These are phyloP conservation scores for Gymnocephalus cernua DNA, from an alignment of 2,113 vertebrate genomes.

Conservation along the genomic window DNA sequence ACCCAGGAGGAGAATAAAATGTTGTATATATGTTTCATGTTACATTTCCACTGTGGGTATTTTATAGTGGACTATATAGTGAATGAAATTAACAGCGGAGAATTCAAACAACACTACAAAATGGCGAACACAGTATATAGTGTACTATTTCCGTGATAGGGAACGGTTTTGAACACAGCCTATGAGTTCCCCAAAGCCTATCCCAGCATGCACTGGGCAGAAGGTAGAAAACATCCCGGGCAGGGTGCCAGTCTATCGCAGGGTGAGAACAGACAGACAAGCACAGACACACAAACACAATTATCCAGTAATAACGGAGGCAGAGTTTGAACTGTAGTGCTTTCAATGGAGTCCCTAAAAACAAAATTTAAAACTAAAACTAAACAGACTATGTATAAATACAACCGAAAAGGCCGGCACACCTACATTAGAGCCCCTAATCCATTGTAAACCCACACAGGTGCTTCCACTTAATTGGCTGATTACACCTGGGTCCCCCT, in stretches of 20 bases:
- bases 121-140: too few species aligned
- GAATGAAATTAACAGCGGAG: too few species aligned
- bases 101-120: too few species aligned
- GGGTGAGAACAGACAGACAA: conserved; percentile 36
- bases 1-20: too few species aligned
- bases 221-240: conserved; percentile 35
- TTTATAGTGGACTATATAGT: too few species aligned
- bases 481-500: conserved; percentile 2
- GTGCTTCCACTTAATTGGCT: conserved; percentile 31
- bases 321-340: conserved; percentile 23
- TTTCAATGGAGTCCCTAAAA: conserved; percentile 6
- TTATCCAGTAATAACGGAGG: not conserved
- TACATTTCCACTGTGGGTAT: too few species aligned
- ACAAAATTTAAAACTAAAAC: conserved; percentile 7
- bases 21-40: too few species aligned
- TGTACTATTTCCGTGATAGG: too few species aligned
- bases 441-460: conserved; percentile 12
- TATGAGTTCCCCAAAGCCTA: not conserved
- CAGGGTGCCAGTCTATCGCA: conserved; percentile 32
- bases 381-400: not conserved
- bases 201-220: conserved; percentile 36
- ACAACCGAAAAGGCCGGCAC: not conserved
- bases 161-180: too few species aligned
- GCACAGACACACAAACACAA: conserved; percentile 16
- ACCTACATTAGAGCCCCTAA: not conserved